Percentiles rank a stretch among this genome's conserved stretches.
phyloP scores from a whole-genome alignment of 2,888 invertebrate species.

The Eulithis prunata region DNA sequence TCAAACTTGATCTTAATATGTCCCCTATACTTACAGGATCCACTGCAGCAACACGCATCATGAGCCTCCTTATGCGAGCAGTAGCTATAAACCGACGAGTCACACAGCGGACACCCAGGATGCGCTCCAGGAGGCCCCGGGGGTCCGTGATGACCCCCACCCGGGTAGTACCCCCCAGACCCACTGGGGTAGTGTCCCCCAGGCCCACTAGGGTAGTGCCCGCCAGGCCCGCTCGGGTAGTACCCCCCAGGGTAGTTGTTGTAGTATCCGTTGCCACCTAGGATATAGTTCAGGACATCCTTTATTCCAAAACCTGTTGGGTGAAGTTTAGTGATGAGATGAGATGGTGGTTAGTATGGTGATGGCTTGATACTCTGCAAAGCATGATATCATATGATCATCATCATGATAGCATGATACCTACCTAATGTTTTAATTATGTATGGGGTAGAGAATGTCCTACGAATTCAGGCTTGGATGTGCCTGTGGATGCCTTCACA shows the following conservation, averaged over 20 bases:
- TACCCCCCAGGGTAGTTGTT: slow-evolving; percentile 46
- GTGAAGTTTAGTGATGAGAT: slow-evolving; percentile 44
- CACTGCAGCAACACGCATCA: slow-evolving; percentile 90
- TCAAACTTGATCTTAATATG: background rate
- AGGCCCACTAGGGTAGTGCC: slow-evolving; percentile 44
- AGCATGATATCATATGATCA: too few relatives aligned
- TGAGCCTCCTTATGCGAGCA: slow-evolving; percentile 90
- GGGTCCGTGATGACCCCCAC: slow-evolving; percentile 46
- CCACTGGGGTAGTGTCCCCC: slow-evolving; percentile 50
- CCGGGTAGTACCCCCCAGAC: slow-evolving; percentile 47
- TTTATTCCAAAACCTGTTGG: slow-evolving; percentile 78
- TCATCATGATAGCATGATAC: too few relatives aligned
- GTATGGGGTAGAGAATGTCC: too few relatives aligned
- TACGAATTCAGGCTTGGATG: too few relatives aligned
- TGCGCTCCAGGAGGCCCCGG: slow-evolving; percentile 77
- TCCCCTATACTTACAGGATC: slow-evolving; percentile 65
- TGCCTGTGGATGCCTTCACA: too few relatives aligned
- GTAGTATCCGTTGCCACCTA: slow-evolving; percentile 70
- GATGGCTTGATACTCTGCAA: slow-evolving; percentile 1
- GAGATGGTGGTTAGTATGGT: slow-evolving; percentile 15
- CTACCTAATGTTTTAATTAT: too few relatives aligned
- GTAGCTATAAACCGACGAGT: slow-evolving; percentile 90
- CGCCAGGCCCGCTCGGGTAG: slow-evolving; percentile 44
- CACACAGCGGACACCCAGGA: slow-evolving; percentile 88
- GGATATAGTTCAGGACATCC: slow-evolving; percentile 78